phyloP scores from a whole-genome alignment of 1,140 invertebrate species.

The Zaprionus ornatus region DNA sequence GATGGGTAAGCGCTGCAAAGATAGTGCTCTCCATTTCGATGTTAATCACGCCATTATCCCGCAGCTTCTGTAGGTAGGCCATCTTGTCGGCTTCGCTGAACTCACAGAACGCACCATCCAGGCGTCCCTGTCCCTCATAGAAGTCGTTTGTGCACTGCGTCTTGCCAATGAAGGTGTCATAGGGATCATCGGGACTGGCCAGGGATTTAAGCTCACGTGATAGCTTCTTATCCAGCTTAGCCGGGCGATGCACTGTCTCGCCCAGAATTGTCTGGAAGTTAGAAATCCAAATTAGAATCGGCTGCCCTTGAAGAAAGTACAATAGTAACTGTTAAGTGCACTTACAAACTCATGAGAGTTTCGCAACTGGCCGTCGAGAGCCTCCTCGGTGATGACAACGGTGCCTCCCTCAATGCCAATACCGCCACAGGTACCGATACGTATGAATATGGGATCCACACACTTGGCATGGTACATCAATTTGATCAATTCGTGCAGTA shows the following conservation, averaged over 20 bases:
- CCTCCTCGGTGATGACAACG: constrained; percentile 94
- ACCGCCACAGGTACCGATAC: constrained; percentile 97
- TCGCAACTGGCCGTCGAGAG: constrained; percentile 91
- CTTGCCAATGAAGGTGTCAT: constrained; percentile 94
- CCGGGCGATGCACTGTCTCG: constrained; percentile 91
- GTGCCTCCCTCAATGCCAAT: constrained; percentile 94
- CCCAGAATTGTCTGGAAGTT: constrained; percentile 92
- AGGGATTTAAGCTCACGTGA: constrained; percentile 90
- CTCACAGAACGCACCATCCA: constrained; percentile 99
- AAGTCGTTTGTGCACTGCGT: constrained; percentile 99
- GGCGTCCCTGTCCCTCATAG: constrained; percentile 97
- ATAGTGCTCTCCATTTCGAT: constrained; percentile 97
- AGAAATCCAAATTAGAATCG: neutral
- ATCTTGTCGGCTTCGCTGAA: constrained; percentile 95
- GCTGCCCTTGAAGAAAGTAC: too few species aligned
- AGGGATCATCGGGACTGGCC: constrained; percentile 90
- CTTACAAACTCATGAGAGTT: constrained; percentile 88
- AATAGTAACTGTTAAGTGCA: neutral
- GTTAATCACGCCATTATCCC: constrained; percentile 93
- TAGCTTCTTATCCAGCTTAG: constrained; percentile 92
- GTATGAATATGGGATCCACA: constrained; percentile 94
- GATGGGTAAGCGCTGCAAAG: constrained; percentile 96
- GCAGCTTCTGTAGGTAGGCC: constrained; percentile 91
- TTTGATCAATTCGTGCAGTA: constrained; percentile 97
- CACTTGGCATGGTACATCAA: constrained; percentile 95